Conservation (phyloP, 92 coral and sea anemone genomes). For the Scolanthus callimorphus region DNA sequence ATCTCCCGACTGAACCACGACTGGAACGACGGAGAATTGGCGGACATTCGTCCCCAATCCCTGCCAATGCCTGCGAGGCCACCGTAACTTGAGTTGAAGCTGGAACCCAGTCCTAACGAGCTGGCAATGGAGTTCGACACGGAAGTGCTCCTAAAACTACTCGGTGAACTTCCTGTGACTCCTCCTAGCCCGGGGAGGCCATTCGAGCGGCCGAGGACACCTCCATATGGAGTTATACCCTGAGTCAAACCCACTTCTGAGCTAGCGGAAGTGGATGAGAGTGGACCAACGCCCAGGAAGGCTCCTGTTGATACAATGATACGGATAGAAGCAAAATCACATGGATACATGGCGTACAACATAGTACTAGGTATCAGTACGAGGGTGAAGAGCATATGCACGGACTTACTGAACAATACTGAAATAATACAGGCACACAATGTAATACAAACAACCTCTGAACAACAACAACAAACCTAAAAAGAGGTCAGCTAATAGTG, state of each 20-base stretch:
- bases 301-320: no score
- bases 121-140: slow-evolving; percentile 37
- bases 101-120: slow-evolving; percentile 38
- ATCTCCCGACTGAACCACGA: slow-evolving; percentile 80
- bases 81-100: no score
- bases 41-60: slow-evolving; percentile 66
- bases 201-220: slow-evolving; percentile 52
- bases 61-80: slow-evolving; percentile 44
- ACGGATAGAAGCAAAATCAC: no score
- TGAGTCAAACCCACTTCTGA: no score
- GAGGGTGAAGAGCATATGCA: no score
- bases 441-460: no score
- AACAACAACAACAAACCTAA: no score
- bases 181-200: slow-evolving; percentile 58
- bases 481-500: no score
- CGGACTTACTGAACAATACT: no score
- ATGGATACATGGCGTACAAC: no score
- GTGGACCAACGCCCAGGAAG: slow-evolving; percentile 37
- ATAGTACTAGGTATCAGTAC: no score
- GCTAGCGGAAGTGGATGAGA: slow-evolving; percentile 40
- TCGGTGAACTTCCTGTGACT: slow-evolving; percentile 43
- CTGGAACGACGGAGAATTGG: slow-evolving; percentile 41
- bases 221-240: slow-evolving; percentile 10
- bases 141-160: slow-evolving; percentile 50
- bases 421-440: no score